phyloP scores from a whole-genome alignment of 30 jellyfish, hydroid and myxozoan species.

The Aurelia coerulea region DNA sequence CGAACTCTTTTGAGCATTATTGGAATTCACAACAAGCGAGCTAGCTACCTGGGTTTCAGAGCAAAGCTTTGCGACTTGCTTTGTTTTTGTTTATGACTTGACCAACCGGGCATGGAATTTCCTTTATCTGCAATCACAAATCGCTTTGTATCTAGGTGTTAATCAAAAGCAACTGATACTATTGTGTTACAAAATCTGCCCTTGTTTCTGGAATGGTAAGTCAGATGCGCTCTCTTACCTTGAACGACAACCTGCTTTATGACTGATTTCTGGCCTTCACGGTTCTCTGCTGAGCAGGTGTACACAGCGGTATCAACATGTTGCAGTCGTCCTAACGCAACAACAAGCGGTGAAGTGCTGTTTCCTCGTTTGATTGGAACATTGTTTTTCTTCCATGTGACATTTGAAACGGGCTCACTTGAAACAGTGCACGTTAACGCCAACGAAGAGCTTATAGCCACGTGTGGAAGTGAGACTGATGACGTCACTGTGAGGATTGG shows the following conservation, averaged over 20 bases:
- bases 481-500: slow-evolving; percentile 30
- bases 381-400: not conserved
- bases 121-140: too few species aligned
- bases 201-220: too few species aligned
- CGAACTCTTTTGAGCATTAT: too few species aligned
- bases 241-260: slow-evolving; percentile 11
- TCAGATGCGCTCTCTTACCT: slow-evolving; percentile 2
- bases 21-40: too few species aligned
- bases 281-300: slow-evolving; percentile 18
- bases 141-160: too few species aligned
- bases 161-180: too few species aligned
- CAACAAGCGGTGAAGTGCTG: not conserved
- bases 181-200: too few species aligned
- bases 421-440: not conserved
- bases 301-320: not conserved
- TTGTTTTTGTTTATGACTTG: too few species aligned
- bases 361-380: not conserved
- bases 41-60: too few species aligned
- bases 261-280: slow-evolving; percentile 4
- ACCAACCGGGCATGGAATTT: too few species aligned
- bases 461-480: not conserved
- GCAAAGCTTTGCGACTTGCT: too few species aligned
- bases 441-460: not conserved
- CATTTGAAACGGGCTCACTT: slow-evolving; percentile 27
- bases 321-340: not conserved